These are phyloP conservation scores for Propithecus coquereli DNA, from an alignment of 2,113 vertebrate species.

Conservation along the genomic window DNA sequence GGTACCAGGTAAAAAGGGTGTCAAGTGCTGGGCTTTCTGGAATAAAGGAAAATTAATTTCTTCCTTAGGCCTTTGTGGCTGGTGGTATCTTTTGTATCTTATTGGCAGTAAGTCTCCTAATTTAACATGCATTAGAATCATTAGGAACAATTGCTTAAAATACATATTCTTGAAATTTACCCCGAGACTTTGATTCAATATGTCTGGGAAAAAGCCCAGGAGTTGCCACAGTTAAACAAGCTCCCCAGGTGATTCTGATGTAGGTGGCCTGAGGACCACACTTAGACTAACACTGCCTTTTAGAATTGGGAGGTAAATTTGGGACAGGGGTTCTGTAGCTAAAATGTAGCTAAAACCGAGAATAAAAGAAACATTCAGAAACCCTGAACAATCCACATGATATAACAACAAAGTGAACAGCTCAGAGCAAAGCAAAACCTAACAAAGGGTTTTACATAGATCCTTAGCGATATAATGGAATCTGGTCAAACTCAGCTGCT, in stretches of 20 bases:
- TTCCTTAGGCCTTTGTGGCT: constrained; percentile 8
- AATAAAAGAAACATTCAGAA: neutral
- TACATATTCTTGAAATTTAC: constrained; percentile 15
- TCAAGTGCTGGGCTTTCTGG: neutral
- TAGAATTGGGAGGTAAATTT: neutral
- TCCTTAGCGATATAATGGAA: neutral
- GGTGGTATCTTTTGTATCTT: constrained; percentile 1
- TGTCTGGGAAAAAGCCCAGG: neutral
- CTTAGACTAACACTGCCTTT: neutral
- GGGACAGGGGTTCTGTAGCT: neutral
- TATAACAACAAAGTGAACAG: neutral
- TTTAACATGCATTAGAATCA: constrained; percentile 25
- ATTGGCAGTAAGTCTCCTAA: neutral
- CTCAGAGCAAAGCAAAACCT: constrained; percentile 3
- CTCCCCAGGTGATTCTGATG: neutral
- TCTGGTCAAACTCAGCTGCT: neutral
- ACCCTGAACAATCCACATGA: neutral
- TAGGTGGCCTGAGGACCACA: neutral
- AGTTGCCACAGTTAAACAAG: neutral
- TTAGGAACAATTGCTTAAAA: neutral
- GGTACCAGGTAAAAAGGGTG: neutral
- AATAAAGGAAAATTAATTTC: constrained; percentile 44
- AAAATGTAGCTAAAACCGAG: neutral
- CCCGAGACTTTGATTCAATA: neutral
- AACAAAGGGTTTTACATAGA: neutral